A percentile compares a stretch with the other conserved stretches of the same genome.
Conservation (phyloP, 2,888 invertebrate species). For the Dioctria linearis region DNA sequence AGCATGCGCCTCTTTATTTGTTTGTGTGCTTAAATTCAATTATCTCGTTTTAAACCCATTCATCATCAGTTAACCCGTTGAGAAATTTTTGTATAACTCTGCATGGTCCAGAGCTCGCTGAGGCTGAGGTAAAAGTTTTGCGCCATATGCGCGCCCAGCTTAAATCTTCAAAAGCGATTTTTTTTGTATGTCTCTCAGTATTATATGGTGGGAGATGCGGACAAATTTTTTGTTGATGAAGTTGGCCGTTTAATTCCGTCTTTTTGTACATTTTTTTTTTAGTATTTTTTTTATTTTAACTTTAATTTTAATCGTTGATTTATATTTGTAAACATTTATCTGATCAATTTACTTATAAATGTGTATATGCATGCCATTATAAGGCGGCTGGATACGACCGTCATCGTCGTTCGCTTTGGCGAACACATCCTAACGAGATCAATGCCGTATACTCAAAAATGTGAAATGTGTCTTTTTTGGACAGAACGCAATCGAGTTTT, state of each 20-base stretch:
- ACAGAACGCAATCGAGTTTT: constrained; percentile 9
- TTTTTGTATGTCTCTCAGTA: constrained; percentile 21
- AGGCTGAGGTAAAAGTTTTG: constrained; percentile 37
- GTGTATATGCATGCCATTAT: constrained; percentile 58
- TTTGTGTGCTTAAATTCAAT: constrained; percentile 58
- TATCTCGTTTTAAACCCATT: constrained; percentile 58
- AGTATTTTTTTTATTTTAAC: constrained; percentile 22
- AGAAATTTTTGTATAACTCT: constrained; percentile 55
- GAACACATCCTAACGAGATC: constrained; percentile 51
- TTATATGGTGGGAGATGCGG: constrained; percentile 18
- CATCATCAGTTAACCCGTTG: constrained; percentile 59
- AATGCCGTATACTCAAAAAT: constrained; percentile 33
- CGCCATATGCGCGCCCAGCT: constrained; percentile 49
- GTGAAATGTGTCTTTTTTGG: constrained; percentile 44
- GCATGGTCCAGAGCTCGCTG: constrained; percentile 33
- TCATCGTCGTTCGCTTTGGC: background rate
- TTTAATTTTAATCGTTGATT: constrained; percentile 59
- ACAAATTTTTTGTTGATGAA: constrained; percentile 41
- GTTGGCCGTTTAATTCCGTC: constrained; percentile 22
- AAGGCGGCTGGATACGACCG: constrained; percentile 13
- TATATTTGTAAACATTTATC: constrained; percentile 61
- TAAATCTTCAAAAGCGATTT: constrained; percentile 49
- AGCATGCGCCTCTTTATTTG: constrained; percentile 50
- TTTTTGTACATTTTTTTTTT: background rate
- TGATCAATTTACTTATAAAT: constrained; percentile 61